Percentiles rank a stretch among this genome's conserved stretches.
Evolutionary conservation across 2,113 vertebrate species (phyloP).

Genomic region (Pogonocichla stellata): DNA sequence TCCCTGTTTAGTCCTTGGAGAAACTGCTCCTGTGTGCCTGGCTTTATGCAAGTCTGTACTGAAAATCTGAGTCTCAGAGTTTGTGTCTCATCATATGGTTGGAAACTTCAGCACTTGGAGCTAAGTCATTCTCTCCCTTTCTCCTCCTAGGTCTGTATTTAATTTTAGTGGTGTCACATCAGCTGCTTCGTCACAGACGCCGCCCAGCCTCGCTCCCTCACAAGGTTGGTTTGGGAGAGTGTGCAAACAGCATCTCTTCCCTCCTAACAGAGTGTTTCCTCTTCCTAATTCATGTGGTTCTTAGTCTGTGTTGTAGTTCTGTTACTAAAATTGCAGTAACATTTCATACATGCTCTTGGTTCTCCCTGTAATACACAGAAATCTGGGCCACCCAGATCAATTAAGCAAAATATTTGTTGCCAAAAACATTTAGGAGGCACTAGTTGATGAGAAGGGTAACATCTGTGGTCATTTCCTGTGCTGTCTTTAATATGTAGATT

Average conservation of each 20-base stretch:
- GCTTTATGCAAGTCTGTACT: neutral
- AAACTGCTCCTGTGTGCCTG: neutral
- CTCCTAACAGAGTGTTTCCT: neutral
- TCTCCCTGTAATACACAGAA: neutral
- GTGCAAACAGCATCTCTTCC: neutral
- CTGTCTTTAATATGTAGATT: neutral
- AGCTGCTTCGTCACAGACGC: neutral
- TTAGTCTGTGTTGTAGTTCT: neutral
- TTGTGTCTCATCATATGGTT: neutral
- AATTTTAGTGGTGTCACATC: slow-evolving; percentile 62
- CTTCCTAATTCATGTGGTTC: neutral
- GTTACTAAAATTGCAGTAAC: neutral
- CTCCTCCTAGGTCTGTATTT: slow-evolving; percentile 66
- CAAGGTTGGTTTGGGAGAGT: slow-evolving; percentile 62
- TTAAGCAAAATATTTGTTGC: slow-evolving; percentile 14
- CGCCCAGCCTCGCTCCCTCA: neutral
- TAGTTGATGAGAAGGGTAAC: neutral
- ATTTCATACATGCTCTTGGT: neutral
- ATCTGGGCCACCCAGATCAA: neutral
- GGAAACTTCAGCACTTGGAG: neutral
- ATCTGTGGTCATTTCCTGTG: neutral
- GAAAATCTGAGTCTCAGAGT: neutral
- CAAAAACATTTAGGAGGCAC: neutral
- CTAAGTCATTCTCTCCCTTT: slow-evolving; percentile 9
- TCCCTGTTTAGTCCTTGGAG: neutral